Evolutionary conservation across 2,797 vertebrate genomes (phyloP).

Genomic region (Sebastes vulpes): DNA sequence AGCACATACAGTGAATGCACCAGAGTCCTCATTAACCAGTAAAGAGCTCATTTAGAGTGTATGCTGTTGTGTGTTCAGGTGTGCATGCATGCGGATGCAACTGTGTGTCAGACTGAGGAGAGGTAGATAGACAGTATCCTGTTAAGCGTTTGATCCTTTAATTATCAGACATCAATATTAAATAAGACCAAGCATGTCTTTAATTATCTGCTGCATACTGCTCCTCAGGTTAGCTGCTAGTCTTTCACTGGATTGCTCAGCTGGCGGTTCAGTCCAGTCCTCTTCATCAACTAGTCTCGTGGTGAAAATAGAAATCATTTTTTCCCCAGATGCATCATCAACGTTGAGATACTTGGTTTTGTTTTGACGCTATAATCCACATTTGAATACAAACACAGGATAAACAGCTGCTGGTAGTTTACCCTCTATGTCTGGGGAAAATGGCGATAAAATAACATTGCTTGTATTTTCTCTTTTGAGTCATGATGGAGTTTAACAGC

Average conservation of each 20-base stretch:
- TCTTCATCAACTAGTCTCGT: neutral
- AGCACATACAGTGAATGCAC: constrained; percentile 41
- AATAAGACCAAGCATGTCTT: constrained; percentile 41
- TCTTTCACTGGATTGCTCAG: neutral
- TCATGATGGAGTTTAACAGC: neutral
- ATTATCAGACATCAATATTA: constrained; percentile 66
- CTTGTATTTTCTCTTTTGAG: neutral
- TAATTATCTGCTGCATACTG: constrained; percentile 45
- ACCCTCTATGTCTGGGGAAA: neutral
- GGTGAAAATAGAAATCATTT: neutral
- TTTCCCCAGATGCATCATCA: constrained; percentile 13
- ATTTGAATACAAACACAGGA: neutral
- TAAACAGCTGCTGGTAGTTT: constrained; percentile 14
- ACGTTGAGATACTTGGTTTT: neutral
- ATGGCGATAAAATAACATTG: neutral
- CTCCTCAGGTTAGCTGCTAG: constrained; percentile 18
- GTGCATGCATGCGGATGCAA: neutral
- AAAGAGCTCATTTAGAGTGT: constrained; percentile 40
- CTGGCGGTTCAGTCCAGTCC: neutral
- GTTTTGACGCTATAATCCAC: neutral
- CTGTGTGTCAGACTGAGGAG: constrained; percentile 3
- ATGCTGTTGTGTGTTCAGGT: constrained; percentile 35
- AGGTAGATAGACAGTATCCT: constrained; percentile 15
- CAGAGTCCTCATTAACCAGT: constrained; percentile 61
- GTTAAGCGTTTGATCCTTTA: constrained; percentile 45